Conservation (phyloP, 92 coral and sea anemone species). For the Scolanthus callimorphus region DNA sequence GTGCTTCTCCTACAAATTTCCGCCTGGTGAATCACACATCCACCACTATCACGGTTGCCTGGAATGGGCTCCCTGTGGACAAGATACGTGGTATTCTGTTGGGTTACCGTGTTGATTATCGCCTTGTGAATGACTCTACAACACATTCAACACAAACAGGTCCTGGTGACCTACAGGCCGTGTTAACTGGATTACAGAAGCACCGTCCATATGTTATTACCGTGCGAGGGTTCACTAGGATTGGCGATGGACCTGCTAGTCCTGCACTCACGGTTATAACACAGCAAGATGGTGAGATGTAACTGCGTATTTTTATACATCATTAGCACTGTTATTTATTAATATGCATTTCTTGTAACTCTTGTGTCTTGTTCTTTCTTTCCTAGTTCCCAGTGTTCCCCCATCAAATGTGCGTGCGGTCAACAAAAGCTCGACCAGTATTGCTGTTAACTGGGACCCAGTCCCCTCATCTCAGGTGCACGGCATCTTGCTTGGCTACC, state of each 20-base stretch:
- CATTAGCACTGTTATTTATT: no score
- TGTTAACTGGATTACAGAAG: neutral
- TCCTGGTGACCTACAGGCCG: neutral
- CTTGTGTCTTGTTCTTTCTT: neutral
- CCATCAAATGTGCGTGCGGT: constrained; percentile 6
- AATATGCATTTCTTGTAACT: no score
- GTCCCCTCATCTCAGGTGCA: neutral
- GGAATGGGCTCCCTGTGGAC: neutral
- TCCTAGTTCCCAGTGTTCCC: constrained; percentile 5
- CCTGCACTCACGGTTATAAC: neutral
- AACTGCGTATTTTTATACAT: no score
- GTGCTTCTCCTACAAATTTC: constrained; percentile 3
- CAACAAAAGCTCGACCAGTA: constrained; percentile 2
- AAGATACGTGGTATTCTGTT: neutral
- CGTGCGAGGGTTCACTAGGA: neutral
- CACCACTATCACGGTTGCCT: constrained; percentile 7
- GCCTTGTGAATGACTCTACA: neutral
- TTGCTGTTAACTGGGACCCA: constrained; percentile 6
- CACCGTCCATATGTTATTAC: neutral
- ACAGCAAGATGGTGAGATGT: neutral
- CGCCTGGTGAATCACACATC: constrained; percentile 2
- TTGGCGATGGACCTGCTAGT: neutral
- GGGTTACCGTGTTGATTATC: constrained; percentile 2
- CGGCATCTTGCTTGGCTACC: constrained; percentile 3
- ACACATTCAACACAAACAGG: neutral